Base-by-base conservation (phyloP, 2,888 invertebrate species). In the Zaprionus lineosus region DNA sequence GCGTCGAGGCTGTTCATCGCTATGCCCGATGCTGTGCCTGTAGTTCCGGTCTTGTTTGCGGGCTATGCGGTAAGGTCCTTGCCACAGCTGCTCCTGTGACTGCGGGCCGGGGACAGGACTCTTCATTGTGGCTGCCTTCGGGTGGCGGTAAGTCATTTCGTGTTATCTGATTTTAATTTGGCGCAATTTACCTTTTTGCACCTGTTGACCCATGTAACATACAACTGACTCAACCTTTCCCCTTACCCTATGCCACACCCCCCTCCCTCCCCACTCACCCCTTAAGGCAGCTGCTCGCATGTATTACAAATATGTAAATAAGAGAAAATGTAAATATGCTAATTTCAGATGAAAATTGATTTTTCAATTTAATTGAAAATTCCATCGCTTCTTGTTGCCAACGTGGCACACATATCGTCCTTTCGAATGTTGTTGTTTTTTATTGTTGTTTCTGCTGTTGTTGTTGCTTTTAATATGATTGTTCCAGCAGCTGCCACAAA, bases 91-190 rank as follows among this genome's bases (percentile, higher is more conserved):
- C 41, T 19, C n/a, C n/a, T 40, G 26, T 59, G 56, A 83, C 50
- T 58, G 50, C n/a, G n/a, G n/a, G n/a, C n/a, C n/a, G n/a, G n/a
- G n/a, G n/a, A n/a, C n/a, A n/a, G 48, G 40, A 28, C 50, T 24
- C 52, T 36, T 34, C 26, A 15, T 29, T 29, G 37, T 34, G 15
- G 24, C 44, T 39, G 33, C 36, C 28, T 40, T 37, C 28, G n/a
- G 8, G 34, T 41, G 14, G 11, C 37, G 3, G 9, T 11, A 63
- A 81, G 77, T 84, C 70, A 84, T 84, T 77, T 67, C 56, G 58
- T 70, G 59, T 84, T 82, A 82, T 82, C 81, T 84, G 86, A 86
- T 86, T 82, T 82, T 82, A 86, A 82, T 82, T 82, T 86, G 65
- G 47, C 61, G 68, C 85, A 84, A 84, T 86, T 82, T 67, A 64